These are phyloP conservation scores for Caenorhabditis sp. DNA, from an alignment of 2,888 invertebrate genomes.

Conservation along the genomic window DNA sequence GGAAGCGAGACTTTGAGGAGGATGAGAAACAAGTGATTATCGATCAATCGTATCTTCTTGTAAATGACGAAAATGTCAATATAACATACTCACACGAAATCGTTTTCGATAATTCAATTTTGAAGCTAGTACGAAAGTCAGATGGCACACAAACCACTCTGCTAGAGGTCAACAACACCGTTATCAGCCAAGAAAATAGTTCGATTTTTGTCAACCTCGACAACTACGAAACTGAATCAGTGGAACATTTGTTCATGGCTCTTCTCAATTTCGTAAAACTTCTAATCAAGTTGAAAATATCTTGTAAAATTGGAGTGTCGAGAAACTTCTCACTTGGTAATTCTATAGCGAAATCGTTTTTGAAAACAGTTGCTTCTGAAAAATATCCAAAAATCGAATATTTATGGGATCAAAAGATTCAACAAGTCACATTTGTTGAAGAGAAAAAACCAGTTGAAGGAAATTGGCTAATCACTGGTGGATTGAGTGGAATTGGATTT, in stretches of 20 bases:
- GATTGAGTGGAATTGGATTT: constrained; percentile 64
- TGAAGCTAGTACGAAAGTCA: background rate
- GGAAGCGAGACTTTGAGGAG: background rate
- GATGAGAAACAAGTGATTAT: constrained; percentile 4
- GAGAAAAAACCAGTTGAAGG: constrained; percentile 12
- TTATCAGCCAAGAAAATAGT: background rate
- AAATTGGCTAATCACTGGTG: constrained; percentile 64
- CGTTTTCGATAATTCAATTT: background rate
- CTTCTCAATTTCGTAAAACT: constrained; percentile 26
- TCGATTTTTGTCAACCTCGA: constrained; percentile 12
- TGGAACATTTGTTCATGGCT: constrained; percentile 19
- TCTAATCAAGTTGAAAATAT: constrained; percentile 10
- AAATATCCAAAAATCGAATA: constrained; percentile 38
- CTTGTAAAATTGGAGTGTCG: constrained; percentile 22
- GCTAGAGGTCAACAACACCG: background rate
- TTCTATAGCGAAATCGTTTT: constrained; percentile 36
- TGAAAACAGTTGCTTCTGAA: constrained; percentile 52
- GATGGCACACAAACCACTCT: constrained; percentile 11
- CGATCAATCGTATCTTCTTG: constrained; percentile 10
- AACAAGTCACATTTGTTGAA: constrained; percentile 25
- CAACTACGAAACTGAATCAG: constrained; percentile 1
- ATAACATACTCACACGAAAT: background rate
- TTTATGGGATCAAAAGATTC: constrained; percentile 46
- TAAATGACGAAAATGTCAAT: background rate
- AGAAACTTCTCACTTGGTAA: constrained; percentile 20